These are phyloP conservation scores for Centropus unirufus DNA, from an alignment of 2,113 vertebrate genomes.

Conservation along the genomic window DNA sequence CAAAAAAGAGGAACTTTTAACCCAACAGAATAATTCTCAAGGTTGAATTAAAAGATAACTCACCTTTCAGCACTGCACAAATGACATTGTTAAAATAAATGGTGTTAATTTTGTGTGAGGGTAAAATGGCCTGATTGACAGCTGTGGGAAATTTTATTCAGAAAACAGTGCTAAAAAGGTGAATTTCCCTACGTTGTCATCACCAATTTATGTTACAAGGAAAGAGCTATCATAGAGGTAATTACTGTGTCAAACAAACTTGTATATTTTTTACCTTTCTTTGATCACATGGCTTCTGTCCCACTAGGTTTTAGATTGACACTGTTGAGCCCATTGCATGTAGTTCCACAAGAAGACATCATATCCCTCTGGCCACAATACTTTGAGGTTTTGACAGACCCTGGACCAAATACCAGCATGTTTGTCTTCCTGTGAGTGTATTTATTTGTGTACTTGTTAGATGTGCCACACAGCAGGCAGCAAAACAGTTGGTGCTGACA, in stretches of 20 bases:
- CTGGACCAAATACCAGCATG: rapidly evolving
- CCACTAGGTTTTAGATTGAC: neutral
- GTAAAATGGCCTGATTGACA: constrained; percentile 54
- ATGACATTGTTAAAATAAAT: constrained; percentile 52
- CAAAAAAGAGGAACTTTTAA: neutral
- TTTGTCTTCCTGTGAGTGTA: neutral
- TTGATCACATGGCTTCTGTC: neutral
- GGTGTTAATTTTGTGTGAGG: constrained; percentile 21
- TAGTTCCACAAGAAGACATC: neutral
- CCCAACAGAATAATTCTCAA: neutral
- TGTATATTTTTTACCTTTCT: neutral
- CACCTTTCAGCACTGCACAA: constrained; percentile 15
- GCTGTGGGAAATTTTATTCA: constrained; percentile 51
- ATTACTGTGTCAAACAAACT: constrained; percentile 39
- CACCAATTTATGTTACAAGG: constrained; percentile 34
- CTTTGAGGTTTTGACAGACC: neutral
- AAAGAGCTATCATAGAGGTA: constrained; percentile 36
- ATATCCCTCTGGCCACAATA: neutral
- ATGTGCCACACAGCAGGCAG: neutral
- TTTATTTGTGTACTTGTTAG: neutral
- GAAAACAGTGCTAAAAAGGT: constrained; percentile 25
- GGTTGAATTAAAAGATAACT: neutral
- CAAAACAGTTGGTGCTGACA: neutral
- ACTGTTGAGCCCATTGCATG: rapidly evolving
- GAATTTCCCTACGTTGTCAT: constrained; percentile 37